A percentile compares a stretch with the other conserved stretches of the same genome.
Evolutionary conservation across 2,113 vertebrate species (phyloP).

Genomic region (Saguinus midas): DNA sequence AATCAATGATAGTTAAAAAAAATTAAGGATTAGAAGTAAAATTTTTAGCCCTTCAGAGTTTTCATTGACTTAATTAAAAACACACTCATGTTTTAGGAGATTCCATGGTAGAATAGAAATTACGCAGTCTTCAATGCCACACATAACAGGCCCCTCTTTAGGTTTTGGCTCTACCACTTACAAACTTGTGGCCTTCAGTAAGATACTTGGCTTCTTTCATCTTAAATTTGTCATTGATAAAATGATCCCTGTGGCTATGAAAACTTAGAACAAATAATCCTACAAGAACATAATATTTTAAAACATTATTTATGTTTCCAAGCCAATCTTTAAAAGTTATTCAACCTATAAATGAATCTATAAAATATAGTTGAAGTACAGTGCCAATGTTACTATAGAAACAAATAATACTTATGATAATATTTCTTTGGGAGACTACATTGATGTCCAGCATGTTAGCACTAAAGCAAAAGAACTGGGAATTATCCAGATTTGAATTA

Average conservation of each 20-base stretch:
- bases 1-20: neutral
- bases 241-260: neutral
- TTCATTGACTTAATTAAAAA: neutral
- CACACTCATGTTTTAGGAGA: neutral
- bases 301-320: neutral
- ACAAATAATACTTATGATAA: neutral
- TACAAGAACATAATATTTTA: neutral
- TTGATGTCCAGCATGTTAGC: neutral
- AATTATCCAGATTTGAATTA: neutral
- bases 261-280: neutral
- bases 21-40: conserved; percentile 2
- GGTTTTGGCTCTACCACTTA: neutral
- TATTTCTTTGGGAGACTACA: neutral
- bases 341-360: neutral
- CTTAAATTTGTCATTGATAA: neutral
- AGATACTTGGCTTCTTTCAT: neutral
- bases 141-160: neutral
- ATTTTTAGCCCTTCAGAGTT: neutral
- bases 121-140: neutral
- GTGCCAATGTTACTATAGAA: neutral
- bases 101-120: neutral
- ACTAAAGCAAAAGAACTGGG: neutral
- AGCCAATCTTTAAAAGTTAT: neutral
- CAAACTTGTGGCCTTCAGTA: neutral
- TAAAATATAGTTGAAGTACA: neutral